These are phyloP conservation scores for Xestia xanthographa DNA, from an alignment of 2,888 invertebrate genomes.

Conservation along the genomic window DNA sequence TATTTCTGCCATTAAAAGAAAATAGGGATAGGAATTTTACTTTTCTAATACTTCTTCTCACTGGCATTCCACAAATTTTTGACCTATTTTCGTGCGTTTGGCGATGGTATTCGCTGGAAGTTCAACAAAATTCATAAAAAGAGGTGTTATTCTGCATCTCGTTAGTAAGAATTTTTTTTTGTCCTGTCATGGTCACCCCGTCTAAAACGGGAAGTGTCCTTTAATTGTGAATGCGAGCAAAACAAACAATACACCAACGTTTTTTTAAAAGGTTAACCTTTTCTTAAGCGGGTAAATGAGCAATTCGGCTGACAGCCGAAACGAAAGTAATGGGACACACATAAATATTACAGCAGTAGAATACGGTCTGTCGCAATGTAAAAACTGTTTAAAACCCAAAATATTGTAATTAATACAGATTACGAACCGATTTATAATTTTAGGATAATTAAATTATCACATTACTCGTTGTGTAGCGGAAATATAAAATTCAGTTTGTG, in stretches of 20 bases:
- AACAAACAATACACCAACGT: conserved; percentile 39
- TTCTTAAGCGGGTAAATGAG: conserved; percentile 38
- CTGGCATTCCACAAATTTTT: conserved; percentile 38
- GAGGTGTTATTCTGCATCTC: conserved; percentile 1
- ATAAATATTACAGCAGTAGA: conserved; percentile 25
- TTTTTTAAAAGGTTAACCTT: conserved; percentile 43
- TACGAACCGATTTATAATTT: background rate
- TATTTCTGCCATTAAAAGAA: conserved; percentile 37
- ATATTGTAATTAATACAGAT: background rate
- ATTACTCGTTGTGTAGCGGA: background rate
- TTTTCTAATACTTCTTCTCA: conserved; percentile 41
- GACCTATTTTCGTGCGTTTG: conserved; percentile 27
- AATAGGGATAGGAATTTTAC: conserved; percentile 30
- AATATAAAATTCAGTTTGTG: conserved; percentile 5
- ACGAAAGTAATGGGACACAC: conserved; percentile 15
- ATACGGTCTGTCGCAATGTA: conserved; percentile 4
- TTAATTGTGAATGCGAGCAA: conserved; percentile 35
- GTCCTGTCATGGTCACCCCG: background rate
- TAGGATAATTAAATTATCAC: conserved; percentile 38
- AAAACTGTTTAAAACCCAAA: conserved; percentile 13
- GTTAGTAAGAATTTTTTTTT: conserved; percentile 26
- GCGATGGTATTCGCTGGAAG: conserved; percentile 5
- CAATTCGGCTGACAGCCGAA: conserved; percentile 43
- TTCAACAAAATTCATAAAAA: conserved; percentile 15
- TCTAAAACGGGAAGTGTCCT: conserved; percentile 20